Conservation (phyloP, 1,140 invertebrate species). For the Trigoniulus corallinus region DNA sequence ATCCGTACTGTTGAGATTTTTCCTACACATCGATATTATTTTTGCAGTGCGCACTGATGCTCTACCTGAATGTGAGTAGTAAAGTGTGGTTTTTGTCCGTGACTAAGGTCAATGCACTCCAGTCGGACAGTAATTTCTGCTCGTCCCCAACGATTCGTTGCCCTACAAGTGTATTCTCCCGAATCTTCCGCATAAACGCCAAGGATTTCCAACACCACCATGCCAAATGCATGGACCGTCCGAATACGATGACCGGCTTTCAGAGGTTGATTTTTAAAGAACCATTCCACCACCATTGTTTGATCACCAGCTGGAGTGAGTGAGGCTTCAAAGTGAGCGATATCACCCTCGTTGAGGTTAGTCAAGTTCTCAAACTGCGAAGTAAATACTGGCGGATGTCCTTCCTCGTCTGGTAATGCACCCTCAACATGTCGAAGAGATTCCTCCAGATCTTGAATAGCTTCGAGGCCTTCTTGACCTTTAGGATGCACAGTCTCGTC, state of each 20-base stretch:
- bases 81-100: slow-evolving; percentile 71
- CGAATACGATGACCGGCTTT: slow-evolving; percentile 66
- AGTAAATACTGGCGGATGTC: slow-evolving; percentile 70
- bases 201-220: slow-evolving; percentile 84
- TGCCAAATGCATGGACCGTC: slow-evolving; percentile 85
- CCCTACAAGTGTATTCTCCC: slow-evolving; percentile 66
- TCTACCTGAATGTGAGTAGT: slow-evolving; percentile 57
- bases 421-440: slow-evolving; percentile 42
- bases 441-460: slow-evolving; percentile 78
- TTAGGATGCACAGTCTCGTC: slow-evolving; percentile 83
- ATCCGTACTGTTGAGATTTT: neutral
- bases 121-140: slow-evolving; percentile 69
- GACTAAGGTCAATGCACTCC: slow-evolving; percentile 64
- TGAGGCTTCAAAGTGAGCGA: slow-evolving; percentile 86
- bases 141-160: slow-evolving; percentile 71
- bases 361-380: slow-evolving; percentile 64
- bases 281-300: slow-evolving; percentile 94
- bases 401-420: slow-evolving; percentile 41
- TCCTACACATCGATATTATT: neutral
- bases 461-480: slow-evolving; percentile 72
- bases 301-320: slow-evolving; percentile 85
- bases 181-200: slow-evolving; percentile 76
- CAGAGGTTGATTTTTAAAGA: slow-evolving; percentile 76
- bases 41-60: no score
- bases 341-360: slow-evolving; percentile 71